Evolutionary conservation across 2,797 vertebrate species (phyloP).

Genomic region (Epinephelus malabaricus): DNA sequence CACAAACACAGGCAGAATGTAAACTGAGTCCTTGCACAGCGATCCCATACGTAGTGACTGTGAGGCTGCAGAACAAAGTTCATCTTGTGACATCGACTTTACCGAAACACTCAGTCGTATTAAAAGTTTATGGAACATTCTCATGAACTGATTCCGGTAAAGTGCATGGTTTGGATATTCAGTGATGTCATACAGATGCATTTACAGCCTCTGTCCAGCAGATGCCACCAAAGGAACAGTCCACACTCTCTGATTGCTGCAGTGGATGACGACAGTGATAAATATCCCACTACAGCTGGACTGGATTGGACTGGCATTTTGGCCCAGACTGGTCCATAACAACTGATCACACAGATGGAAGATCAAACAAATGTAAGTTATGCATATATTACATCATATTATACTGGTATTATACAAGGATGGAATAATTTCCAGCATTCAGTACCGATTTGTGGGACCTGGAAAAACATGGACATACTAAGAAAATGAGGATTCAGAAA

Average conservation of each 20-base stretch:
- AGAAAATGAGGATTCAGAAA: too few relatives aligned
- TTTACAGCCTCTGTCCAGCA: slow-evolving; percentile 38
- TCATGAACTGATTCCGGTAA: background rate
- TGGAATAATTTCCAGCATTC: too few relatives aligned
- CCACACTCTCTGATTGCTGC: background rate
- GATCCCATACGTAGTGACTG: background rate
- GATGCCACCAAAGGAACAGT: slow-evolving; percentile 46
- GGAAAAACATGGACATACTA: too few relatives aligned
- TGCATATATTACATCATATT: too few relatives aligned
- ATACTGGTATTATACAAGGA: too few relatives aligned
- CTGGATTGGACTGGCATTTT: too few relatives aligned
- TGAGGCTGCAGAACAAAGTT: background rate
- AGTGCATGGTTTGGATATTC: background rate
- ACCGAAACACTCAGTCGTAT: background rate
- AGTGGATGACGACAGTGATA: background rate
- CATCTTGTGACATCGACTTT: background rate
- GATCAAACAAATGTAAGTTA: too few relatives aligned
- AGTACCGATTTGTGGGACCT: too few relatives aligned
- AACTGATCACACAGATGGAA: too few relatives aligned
- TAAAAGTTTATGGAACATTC: background rate
- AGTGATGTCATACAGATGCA: slow-evolving; percentile 3
- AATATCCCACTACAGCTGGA: too few relatives aligned
- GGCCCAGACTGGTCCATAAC: too few relatives aligned
- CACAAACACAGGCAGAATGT: slow-evolving; percentile 18
- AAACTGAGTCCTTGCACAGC: background rate